Evolutionary conservation across 2,888 invertebrate species (phyloP).

Genomic region (Onthophagus sagittarius): DNA sequence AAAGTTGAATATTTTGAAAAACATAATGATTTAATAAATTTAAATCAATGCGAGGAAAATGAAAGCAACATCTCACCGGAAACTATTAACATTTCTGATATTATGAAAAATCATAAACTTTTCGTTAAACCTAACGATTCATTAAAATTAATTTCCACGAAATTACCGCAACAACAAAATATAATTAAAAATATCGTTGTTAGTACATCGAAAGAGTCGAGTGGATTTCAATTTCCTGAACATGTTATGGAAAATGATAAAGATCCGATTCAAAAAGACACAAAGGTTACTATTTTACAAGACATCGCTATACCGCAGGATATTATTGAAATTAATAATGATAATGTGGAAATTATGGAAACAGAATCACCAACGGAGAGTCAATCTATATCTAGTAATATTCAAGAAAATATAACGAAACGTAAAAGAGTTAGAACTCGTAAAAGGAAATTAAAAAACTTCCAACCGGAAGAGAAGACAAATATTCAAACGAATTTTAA

Average conservation of each 20-base stretch:
- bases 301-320: neutral
- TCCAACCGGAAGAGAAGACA: neutral
- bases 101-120: neutral
- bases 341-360: neutral
- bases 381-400: neutral
- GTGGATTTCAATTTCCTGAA: neutral
- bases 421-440: neutral
- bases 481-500: neutral
- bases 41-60: neutral
- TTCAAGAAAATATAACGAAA: neutral
- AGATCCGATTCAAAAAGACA: neutral
- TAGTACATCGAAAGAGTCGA: neutral
- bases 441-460: neutral
- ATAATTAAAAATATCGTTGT: neutral
- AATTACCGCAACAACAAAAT: neutral
- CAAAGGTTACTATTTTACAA: neutral
- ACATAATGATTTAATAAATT: neutral
- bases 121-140: neutral
- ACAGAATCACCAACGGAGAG: neutral
- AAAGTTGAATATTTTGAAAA: neutral
- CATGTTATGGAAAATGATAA: neutral
- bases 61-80: neutral
- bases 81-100: neutral
- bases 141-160: neutral
- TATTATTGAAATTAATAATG: neutral